Evolutionary conservation across 2,113 vertebrate species (phyloP).

Genomic region (Hippocampus barbouri): DNA sequence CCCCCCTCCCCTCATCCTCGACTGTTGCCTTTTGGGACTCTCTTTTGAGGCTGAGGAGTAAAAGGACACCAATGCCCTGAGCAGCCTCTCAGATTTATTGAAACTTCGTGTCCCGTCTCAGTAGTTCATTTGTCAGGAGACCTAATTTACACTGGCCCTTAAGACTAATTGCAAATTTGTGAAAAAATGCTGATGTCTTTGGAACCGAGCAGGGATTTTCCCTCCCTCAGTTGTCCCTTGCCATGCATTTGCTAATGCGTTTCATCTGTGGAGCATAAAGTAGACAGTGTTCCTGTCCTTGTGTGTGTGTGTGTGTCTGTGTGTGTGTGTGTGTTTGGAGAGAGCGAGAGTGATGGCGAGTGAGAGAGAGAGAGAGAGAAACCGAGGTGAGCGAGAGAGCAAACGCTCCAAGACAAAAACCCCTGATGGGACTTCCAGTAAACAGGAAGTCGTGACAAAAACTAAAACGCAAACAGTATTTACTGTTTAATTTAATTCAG

Average conservation of each 20-base stretch:
- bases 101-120: conserved; percentile 83
- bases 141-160: conserved; percentile 98
- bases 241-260: conserved; percentile 95
- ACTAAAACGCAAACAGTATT: conserved; percentile 54
- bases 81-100: conserved; percentile 75
- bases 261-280: conserved; percentile 96
- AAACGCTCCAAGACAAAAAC: conserved; percentile 43
- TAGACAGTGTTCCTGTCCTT: conserved; percentile 80
- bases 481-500: conserved; percentile 59
- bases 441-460: conserved; percentile 61
- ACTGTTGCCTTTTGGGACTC: conserved; percentile 47
- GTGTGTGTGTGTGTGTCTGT: conserved; percentile 16
- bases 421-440: conserved; percentile 50
- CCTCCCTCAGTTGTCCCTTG: conserved; percentile 80
- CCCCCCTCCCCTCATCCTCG: background rate
- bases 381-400: conserved; percentile 21
- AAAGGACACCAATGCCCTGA: conserved; percentile 60
- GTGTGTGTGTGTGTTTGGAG: conserved; percentile 1
- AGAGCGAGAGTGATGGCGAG: background rate
- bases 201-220: conserved; percentile 75
- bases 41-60: conserved; percentile 52
- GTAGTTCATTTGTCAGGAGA: conserved; percentile 98
- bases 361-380: conserved; percentile 10
- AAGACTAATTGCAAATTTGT: conserved; percentile 99
- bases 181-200: conserved; percentile 98